phyloP scores from a whole-genome alignment of 2,888 invertebrate genomes.

The Gibbula magus region DNA sequence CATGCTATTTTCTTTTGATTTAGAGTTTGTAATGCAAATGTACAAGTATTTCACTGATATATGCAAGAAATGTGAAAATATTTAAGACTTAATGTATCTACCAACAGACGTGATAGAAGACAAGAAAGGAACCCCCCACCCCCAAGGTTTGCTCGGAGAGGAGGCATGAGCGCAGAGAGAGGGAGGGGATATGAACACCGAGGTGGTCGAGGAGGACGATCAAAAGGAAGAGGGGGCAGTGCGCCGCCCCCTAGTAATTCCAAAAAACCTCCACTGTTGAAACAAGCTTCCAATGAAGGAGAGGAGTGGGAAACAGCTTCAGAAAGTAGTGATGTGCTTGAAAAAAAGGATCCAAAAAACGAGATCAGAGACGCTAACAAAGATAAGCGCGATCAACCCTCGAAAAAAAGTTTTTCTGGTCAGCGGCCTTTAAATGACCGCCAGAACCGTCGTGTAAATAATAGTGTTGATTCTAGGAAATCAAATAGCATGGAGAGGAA shows the following conservation, averaged over 20 bases:
- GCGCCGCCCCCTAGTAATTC: slow-evolving; percentile 46
- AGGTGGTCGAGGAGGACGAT: slow-evolving; percentile 77
- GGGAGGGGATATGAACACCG: slow-evolving; percentile 69
- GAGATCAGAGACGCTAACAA: slow-evolving; percentile 58
- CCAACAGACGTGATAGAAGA: slow-evolving; percentile 34
- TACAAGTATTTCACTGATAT: no score
- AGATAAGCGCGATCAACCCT: slow-evolving; percentile 34
- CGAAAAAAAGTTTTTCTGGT: slow-evolving; percentile 74
- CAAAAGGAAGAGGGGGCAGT: slow-evolving; percentile 75
- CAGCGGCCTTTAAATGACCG: slow-evolving; percentile 74
- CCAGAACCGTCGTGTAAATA: slow-evolving; percentile 57
- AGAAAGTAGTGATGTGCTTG: slow-evolving; percentile 83
- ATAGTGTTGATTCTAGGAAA: slow-evolving; percentile 41
- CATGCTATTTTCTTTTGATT: no score
- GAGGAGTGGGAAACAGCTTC: slow-evolving; percentile 86
- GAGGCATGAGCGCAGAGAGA: slow-evolving; percentile 52
- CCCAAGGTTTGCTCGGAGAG: slow-evolving; percentile 58
- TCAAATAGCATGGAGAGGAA: slow-evolving; percentile 48
- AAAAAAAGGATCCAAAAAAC: slow-evolving; percentile 67
- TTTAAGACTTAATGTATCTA: no score
- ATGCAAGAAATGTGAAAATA: no score
- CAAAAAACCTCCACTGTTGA: slow-evolving; percentile 68
- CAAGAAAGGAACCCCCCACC: slow-evolving; percentile 64
- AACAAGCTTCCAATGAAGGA: slow-evolving; percentile 74
- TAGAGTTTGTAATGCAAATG: no score